phyloP scores from a whole-genome alignment of 2,888 invertebrate species.

The Drosophila mimetica region DNA sequence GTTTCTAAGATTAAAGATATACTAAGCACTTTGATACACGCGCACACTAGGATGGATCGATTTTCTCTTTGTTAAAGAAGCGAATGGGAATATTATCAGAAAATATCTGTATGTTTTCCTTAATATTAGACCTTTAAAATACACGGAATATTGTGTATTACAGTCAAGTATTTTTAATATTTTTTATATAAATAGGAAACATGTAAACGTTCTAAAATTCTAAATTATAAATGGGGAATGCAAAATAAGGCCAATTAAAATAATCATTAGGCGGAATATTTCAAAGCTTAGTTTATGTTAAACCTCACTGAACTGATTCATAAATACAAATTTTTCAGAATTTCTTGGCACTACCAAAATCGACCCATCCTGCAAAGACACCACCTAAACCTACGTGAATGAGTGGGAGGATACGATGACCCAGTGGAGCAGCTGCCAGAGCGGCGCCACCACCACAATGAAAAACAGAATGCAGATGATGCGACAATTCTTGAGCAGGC shows the following conservation, averaged over 20 bases:
- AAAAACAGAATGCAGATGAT: constrained; percentile 74
- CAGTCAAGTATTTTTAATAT: neutral
- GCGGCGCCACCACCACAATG: constrained; percentile 71
- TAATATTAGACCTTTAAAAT: neutral
- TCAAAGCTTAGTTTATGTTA: too few relatives aligned
- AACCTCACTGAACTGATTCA: too few relatives aligned
- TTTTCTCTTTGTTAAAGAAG: neutral
- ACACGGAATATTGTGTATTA: too few relatives aligned
- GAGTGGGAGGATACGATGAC: constrained; percentile 46
- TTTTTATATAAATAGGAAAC: neutral
- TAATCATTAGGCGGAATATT: too few relatives aligned
- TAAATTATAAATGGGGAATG: neutral
- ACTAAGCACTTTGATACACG: constrained; percentile 5
- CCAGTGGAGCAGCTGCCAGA: constrained; percentile 70
- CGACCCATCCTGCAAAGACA: constrained; percentile 5
- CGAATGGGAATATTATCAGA: neutral
- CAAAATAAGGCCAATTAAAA: neutral
- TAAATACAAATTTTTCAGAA: neutral
- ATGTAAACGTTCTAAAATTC: neutral
- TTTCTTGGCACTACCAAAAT: neutral
- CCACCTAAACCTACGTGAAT: constrained; percentile 30
- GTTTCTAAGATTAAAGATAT: constrained; percentile 11
- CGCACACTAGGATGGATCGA: constrained; percentile 15
- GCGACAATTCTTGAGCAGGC: constrained; percentile 76
- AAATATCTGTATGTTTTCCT: too few relatives aligned